phyloP scores from a whole-genome alignment of 2,888 invertebrate genomes.

The Dyspetes luteomarginatus region DNA sequence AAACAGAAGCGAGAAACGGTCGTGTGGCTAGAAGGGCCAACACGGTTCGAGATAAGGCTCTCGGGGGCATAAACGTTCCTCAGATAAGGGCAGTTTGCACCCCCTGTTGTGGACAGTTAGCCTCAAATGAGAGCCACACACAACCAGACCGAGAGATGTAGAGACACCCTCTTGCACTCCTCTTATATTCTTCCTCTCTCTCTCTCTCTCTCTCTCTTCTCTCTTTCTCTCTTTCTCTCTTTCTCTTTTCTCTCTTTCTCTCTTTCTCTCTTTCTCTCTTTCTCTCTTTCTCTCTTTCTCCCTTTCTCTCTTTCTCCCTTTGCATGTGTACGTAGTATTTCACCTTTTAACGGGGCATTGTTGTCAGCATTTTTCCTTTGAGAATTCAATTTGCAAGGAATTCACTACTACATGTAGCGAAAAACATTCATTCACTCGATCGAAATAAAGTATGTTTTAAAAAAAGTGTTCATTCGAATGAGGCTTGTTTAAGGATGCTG shows the following conservation, averaged over 20 bases:
- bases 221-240: too few relatives aligned
- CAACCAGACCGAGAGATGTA: constrained; percentile 46
- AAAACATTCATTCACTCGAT: not conserved
- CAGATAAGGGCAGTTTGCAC: constrained; percentile 83
- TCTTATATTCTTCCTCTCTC: constrained; percentile 1
- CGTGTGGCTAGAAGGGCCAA: constrained; percentile 53
- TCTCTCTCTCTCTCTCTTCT: constrained; percentile 3
- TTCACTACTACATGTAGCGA: not conserved
- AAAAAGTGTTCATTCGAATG: too few relatives aligned
- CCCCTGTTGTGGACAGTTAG: constrained; percentile 83
- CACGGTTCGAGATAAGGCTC: constrained; percentile 78
- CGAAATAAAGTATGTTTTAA: not conserved
- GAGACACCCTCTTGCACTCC: not conserved
- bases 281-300: constrained; percentile 3
- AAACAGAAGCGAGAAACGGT: constrained; percentile 45
- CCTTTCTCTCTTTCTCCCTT: too few relatives aligned
- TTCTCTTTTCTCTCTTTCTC: too few relatives aligned
- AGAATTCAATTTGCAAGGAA: constrained; percentile 30
- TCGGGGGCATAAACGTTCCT: constrained; percentile 81
- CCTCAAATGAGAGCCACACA: constrained; percentile 79
- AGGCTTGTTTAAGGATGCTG: too few relatives aligned
- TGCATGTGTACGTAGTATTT: not conserved
- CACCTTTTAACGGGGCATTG: constrained; percentile 34
- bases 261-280: too few relatives aligned
- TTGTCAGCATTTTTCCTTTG: constrained; percentile 29